Evolutionary conservation across 2,888 invertebrate species (phyloP).

Genomic region (Mythimna lalbum): DNA sequence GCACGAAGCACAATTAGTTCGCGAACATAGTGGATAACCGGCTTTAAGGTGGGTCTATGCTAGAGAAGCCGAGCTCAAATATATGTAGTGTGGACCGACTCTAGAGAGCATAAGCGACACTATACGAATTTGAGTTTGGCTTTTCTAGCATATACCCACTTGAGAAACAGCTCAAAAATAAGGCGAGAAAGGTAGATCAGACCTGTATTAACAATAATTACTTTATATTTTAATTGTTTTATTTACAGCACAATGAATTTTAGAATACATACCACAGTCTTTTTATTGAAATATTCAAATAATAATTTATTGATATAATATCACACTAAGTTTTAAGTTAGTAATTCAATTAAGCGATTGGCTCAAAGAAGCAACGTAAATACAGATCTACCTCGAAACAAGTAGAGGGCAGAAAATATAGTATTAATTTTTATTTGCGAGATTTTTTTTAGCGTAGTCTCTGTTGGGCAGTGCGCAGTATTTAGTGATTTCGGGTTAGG

Average conservation of each 20-base stretch:
- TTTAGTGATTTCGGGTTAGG: slow-evolving; percentile 25
- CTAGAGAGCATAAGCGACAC: no score
- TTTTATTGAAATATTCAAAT: background rate
- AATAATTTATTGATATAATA: slow-evolving; percentile 18
- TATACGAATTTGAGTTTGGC: no score
- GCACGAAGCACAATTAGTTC: no score
- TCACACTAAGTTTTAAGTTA: slow-evolving; percentile 16
- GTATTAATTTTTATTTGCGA: slow-evolving; percentile 16
- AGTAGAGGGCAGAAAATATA: slow-evolving; percentile 35
- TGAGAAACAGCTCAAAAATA: no score
- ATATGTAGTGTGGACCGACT: no score
- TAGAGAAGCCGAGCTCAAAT: no score
- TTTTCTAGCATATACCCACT: no score
- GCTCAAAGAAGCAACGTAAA: slow-evolving; percentile 18
- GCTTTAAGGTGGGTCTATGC: no score
- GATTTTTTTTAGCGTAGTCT: background rate
- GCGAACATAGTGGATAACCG: no score
- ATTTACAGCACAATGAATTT: slow-evolving; percentile 12
- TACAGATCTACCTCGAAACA: slow-evolving; percentile 39
- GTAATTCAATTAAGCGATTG: slow-evolving; percentile 11
- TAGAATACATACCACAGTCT: slow-evolving; percentile 1
- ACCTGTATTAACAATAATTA: no score
- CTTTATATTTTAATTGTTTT: no score
- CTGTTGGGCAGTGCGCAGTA: slow-evolving; percentile 17
- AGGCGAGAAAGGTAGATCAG: no score